phyloP scores from a whole-genome alignment of 2,888 invertebrate species.

The Tillus elongatus region DNA sequence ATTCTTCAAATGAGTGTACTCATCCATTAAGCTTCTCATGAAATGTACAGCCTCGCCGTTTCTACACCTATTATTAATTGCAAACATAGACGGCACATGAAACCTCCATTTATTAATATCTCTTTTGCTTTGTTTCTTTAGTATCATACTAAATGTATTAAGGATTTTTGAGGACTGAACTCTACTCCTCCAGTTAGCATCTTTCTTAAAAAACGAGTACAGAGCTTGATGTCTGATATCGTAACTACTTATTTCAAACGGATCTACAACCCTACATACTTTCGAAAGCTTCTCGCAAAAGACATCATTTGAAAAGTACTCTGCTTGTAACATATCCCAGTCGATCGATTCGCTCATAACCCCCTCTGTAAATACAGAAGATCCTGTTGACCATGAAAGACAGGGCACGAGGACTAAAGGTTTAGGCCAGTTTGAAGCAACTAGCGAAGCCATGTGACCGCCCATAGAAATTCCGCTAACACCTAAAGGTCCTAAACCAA shows the following conservation, averaged over 20 bases:
- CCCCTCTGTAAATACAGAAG: slow-evolving; percentile 89
- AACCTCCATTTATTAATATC: too few relatives aligned
- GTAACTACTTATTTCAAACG: slow-evolving; percentile 63
- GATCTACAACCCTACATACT: slow-evolving; percentile 74
- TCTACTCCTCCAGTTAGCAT: not conserved
- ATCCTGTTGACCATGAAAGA: slow-evolving; percentile 91
- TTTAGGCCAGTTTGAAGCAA: slow-evolving; percentile 91
- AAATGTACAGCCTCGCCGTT: slow-evolving; percentile 75
- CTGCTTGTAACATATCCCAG: slow-evolving; percentile 83
- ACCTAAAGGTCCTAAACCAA: slow-evolving; percentile 86
- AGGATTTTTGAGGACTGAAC: too few relatives aligned
- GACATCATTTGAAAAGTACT: slow-evolving; percentile 71
- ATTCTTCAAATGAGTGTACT: slow-evolving; percentile 90
- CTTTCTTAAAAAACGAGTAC: not conserved
- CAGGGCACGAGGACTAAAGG: slow-evolving; percentile 78
- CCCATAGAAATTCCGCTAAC: slow-evolving; percentile 96
- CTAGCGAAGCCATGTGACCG: slow-evolving; percentile 96
- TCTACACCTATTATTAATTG: slow-evolving; percentile 58
- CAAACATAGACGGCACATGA: too few relatives aligned
- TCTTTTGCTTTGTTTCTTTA: slow-evolving; percentile 36
- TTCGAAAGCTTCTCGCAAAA: slow-evolving; percentile 79
- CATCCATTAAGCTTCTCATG: slow-evolving; percentile 95
- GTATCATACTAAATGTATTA: too few relatives aligned
- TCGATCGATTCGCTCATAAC: slow-evolving; percentile 93
- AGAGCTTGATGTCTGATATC: slow-evolving; percentile 52